phyloP scores from a whole-genome alignment of 2,888 invertebrate species.

The Amphipyra berbera region DNA sequence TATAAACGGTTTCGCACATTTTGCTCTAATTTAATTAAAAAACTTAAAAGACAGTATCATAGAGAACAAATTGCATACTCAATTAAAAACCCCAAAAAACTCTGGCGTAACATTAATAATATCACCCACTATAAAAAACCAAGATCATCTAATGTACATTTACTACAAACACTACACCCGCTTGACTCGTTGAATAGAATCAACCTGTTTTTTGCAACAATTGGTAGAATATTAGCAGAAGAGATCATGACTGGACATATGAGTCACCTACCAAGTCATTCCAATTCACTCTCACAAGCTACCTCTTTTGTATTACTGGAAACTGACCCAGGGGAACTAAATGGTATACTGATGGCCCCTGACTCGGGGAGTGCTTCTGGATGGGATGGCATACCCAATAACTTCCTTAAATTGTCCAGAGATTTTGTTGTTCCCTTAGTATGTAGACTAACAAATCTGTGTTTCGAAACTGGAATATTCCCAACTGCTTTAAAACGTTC shows the following conservation, averaged over 20 bases:
- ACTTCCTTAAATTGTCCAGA: conserved; percentile 27
- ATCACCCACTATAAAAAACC: conserved; percentile 11
- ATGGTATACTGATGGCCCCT: conserved; percentile 15
- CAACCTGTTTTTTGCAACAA: conserved; percentile 1
- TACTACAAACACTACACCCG: conserved; percentile 2
- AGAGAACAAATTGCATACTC: conserved; percentile 1
- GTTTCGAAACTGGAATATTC: conserved; percentile 35
- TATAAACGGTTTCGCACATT: conserved; percentile 12
- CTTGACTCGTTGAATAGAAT: conserved; percentile 7
- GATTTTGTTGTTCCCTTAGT: conserved; percentile 25
- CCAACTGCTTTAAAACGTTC: conserved; percentile 28
- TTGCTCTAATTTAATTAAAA: conserved; percentile 13
- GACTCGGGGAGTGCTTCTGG: conserved; percentile 35
- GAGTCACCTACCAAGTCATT: background rate
- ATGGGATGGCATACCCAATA: conserved; percentile 35
- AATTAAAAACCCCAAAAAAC: conserved; percentile 4
- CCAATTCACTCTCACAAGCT: background rate
- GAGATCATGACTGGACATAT: conserved; percentile 1
- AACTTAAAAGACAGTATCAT: conserved; percentile 12
- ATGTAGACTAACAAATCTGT: conserved; percentile 25
- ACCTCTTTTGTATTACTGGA: conserved; percentile 24
- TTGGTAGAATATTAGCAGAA: conserved; percentile 7
- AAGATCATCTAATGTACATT: conserved; percentile 6
- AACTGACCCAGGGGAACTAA: conserved; percentile 20
- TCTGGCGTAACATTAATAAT: conserved; percentile 11